These are phyloP conservation scores for Apocheima hispidaria DNA, from an alignment of 2,888 invertebrate genomes.

Conservation along the genomic window DNA sequence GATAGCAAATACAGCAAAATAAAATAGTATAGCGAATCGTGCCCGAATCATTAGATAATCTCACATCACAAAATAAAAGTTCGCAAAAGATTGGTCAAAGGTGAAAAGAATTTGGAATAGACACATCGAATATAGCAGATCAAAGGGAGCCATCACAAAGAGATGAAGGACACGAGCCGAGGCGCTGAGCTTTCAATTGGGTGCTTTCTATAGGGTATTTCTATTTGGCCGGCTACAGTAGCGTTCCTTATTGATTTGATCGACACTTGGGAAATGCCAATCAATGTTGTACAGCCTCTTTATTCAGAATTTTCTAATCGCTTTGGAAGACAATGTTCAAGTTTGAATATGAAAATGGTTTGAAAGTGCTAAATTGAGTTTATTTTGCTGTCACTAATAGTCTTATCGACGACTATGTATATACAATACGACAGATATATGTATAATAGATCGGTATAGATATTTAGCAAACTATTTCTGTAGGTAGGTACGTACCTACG, in stretches of 20 bases:
- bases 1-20: constrained; percentile 9
- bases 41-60: constrained; percentile 14
- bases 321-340: constrained; percentile 17
- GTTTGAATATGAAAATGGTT: not conserved
- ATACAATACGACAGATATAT: not conserved
- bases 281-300: constrained; percentile 40
- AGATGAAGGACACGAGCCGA: constrained; percentile 54
- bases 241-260: constrained; percentile 50
- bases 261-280: constrained; percentile 43
- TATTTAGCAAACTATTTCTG: no score
- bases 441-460: not conserved
- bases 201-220: constrained; percentile 35
- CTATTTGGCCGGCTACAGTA: constrained; percentile 39
- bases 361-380: not conserved
- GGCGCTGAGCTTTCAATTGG: constrained; percentile 45
- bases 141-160: constrained; percentile 66
- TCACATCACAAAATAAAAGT: constrained; percentile 42
- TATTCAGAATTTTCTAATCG: constrained; percentile 22
- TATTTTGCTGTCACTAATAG: not conserved
- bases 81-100: constrained; percentile 63
- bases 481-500: no score
- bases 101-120: constrained; percentile 65
- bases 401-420: not conserved
- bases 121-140: constrained; percentile 57
- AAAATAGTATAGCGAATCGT: not conserved